Evolutionary conservation across 2,888 invertebrate genomes (phyloP).

Genomic region (Andricus curvator): DNA sequence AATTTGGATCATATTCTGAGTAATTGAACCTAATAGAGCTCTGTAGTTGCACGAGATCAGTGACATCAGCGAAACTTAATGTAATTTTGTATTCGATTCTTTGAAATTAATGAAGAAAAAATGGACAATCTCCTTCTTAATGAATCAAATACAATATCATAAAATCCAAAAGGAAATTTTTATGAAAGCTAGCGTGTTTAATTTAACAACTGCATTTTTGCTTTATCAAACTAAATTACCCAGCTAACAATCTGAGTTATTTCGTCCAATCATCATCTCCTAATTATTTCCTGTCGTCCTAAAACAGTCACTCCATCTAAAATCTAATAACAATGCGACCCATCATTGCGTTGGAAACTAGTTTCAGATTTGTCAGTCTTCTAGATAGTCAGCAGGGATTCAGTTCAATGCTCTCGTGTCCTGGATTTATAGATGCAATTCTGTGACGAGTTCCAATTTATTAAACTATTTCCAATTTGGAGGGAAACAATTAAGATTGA

Average conservation of each 20-base stretch:
- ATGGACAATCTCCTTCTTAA: background rate
- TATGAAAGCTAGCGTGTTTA: background rate
- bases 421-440: background rate
- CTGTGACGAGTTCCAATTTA: background rate
- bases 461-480: background rate
- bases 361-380: background rate
- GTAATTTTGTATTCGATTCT: background rate
- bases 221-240: background rate
- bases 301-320: background rate
- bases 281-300: background rate
- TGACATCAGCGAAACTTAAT: background rate
- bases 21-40: background rate
- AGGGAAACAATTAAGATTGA: background rate
- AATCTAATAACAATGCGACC: background rate
- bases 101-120: background rate
- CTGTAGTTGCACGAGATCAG: background rate
- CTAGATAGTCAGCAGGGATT: background rate
- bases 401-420: constrained; percentile 9
- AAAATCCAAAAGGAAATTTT: background rate
- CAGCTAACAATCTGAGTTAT: background rate
- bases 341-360: background rate
- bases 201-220: background rate
- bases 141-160: background rate
- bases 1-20: background rate
- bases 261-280: background rate